A percentile compares a stretch with the other conserved stretches of the same genome.
Evolutionary conservation across 2,113 vertebrate genomes (phyloP).

Genomic region (Neolamprologus kungweensis): DNA sequence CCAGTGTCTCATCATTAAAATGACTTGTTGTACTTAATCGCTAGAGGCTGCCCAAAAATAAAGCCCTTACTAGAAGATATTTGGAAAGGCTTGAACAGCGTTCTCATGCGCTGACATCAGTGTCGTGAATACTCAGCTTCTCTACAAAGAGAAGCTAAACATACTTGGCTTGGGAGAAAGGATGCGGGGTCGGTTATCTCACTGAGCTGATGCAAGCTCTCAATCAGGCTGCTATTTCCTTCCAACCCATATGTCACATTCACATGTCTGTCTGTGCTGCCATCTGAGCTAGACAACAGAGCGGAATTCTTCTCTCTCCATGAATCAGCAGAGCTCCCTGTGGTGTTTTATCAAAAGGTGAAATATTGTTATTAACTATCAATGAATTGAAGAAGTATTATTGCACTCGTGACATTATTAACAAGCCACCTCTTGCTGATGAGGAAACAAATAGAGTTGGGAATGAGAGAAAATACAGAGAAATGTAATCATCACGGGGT

Average conservation of each 20-base stretch:
- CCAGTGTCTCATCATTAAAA: not conserved
- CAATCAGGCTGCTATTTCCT: not conserved
- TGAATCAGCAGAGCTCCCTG: slow-evolving; percentile 31
- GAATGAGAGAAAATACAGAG: not conserved
- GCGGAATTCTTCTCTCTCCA: not conserved
- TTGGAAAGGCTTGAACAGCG: not conserved
- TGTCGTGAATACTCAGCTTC: not conserved
- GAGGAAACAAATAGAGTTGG: slow-evolving; percentile 8
- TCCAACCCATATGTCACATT: slow-evolving; percentile 5
- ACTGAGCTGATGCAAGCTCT: not conserved
- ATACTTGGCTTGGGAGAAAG: not conserved
- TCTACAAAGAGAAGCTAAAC: not conserved
- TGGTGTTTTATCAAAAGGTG: slow-evolving; percentile 5
- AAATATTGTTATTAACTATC: slow-evolving; percentile 12
- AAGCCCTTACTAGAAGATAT: not conserved
- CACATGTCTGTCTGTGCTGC: not conserved
- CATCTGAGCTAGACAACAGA: slow-evolving; percentile 4
- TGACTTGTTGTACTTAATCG: not conserved
- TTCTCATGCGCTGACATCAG: not conserved
- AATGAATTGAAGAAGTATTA: not conserved
- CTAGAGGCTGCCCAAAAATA: not conserved
- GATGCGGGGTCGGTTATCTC: not conserved
- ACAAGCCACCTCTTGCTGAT: not conserved
- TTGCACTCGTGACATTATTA: slow-evolving; percentile 22
- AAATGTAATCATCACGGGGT: not conserved